These are phyloP conservation scores for Pherbina coryleti DNA, from an alignment of 2,888 invertebrate species.

Conservation along the genomic window DNA sequence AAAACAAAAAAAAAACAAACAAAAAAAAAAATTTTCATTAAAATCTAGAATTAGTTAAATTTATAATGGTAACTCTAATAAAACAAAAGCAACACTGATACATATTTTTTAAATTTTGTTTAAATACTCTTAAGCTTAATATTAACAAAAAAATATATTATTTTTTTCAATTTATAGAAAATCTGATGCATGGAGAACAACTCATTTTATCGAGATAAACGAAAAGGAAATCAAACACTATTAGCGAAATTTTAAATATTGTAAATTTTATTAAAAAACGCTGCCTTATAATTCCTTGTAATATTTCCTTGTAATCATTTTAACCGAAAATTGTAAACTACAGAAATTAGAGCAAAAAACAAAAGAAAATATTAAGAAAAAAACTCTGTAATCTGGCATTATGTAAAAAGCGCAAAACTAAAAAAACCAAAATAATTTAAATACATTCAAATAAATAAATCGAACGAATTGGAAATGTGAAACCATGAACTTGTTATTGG, in stretches of 20 bases:
- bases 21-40: slow-evolving; percentile 1
- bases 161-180: slow-evolving; percentile 12
- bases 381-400: slow-evolving; percentile 29
- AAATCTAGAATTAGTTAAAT: slow-evolving; percentile 19
- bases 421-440: slow-evolving; percentile 14
- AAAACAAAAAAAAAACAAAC: neutral
- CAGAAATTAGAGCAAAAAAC: neutral
- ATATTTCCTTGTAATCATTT: slow-evolving; percentile 34
- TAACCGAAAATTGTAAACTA: slow-evolving; percentile 33
- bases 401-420: slow-evolving; percentile 23
- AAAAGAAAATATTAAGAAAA: neutral
- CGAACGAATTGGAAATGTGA: slow-evolving; percentile 9
- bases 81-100: slow-evolving; percentile 1
- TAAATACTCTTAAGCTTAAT: slow-evolving; percentile 4
- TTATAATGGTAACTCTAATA: slow-evolving; percentile 8
- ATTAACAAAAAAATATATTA: neutral
- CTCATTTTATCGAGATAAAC: slow-evolving; percentile 21
- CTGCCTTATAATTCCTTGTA: slow-evolving; percentile 44
- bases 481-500: neutral
- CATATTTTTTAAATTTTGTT: neutral
- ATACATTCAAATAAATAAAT: neutral
- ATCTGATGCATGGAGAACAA: neutral
- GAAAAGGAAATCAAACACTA: slow-evolving; percentile 24
- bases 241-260: slow-evolving; percentile 33
- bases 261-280: slow-evolving; percentile 33